Base-by-base conservation (phyloP, 2,888 invertebrate species). In the Onthophagus sagittarius region DNA sequence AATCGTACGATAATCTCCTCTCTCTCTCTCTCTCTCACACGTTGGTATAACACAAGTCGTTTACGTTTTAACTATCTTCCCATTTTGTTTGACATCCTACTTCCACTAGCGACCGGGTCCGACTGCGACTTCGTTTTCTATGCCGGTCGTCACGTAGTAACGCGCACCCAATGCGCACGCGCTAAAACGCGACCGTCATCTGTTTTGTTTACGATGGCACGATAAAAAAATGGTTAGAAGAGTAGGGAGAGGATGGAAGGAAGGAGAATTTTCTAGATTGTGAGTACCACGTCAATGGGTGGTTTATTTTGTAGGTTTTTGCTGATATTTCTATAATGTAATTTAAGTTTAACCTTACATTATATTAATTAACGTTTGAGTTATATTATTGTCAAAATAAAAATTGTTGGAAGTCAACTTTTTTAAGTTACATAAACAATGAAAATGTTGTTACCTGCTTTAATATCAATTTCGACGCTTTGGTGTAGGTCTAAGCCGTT, bases 31-130 rank as follows among this genome's bases (percentile, higher is more conserved):
- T 15, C 14, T 64, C 15, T 64, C 14, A 64, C 23, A 13, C 2
- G 15, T 64, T 64, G 64, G 64, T 64, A 64, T 64, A 15, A 23
- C 15, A 64, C 15, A 64, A 64, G 13, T 64, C 23, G 64, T 67
- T 23, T 67, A 67, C 67, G 39, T 11, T 53, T 11, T 53, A 83
- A 81, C 83, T 83, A 85, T 85, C 83, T 83, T 81, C 80, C 82
- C 83, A 84, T 83, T 78, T 80, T 78, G 76, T 23, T 23, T 23
- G 23, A 23, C 78, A 77, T 81, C 80, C 78, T 80, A 78, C 82
- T 80, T 81, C 80, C 77, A 67, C 67, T 67, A 67, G 23, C 80
- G 80, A 84, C 84, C 82, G 82, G 83, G 82, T 84, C 84, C 85
- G 85, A 85, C 85, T 85, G 84, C 77, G 71, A 64, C 67, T 69